These are phyloP conservation scores for Clusia tigrina DNA, from an alignment of 2,888 invertebrate genomes.

Conservation along the genomic window DNA sequence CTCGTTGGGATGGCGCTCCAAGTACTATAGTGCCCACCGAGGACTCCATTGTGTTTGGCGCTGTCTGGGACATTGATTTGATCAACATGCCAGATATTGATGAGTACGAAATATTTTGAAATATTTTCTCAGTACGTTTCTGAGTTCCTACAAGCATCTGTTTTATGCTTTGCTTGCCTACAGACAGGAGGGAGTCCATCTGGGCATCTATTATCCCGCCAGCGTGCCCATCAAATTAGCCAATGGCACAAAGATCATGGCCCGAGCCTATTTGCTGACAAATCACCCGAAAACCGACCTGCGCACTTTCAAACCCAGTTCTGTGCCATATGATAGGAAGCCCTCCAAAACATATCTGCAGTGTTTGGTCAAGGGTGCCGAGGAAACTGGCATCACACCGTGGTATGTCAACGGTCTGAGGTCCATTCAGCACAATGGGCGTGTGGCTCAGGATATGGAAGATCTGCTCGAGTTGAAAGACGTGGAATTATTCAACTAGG, in stretches of 20 bases:
- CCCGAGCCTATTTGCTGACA: conserved; percentile 77
- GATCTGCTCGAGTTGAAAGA: conserved; percentile 57
- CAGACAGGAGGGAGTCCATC: conserved; percentile 54
- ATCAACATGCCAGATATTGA: conserved; percentile 73
- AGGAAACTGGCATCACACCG: conserved; percentile 69
- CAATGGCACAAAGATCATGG: conserved; percentile 66
- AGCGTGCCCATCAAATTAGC: conserved; percentile 69
- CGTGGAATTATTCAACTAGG: conserved; percentile 33
- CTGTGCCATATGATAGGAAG: conserved; percentile 69
- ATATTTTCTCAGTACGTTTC: too few species aligned
- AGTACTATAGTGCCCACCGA: conserved; percentile 76
- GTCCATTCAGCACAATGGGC: conserved; percentile 78
- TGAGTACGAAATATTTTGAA: conserved; percentile 67
- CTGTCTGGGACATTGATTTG: conserved; percentile 77
- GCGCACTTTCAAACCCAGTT: conserved; percentile 53
- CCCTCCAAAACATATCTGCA: conserved; percentile 81
- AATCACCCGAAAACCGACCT: conserved; percentile 66
- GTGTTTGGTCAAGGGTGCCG: conserved; percentile 59
- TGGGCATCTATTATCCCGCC: conserved; percentile 72
- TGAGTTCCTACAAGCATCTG: background rate
- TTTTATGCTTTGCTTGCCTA: background rate
- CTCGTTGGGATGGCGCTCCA: conserved; percentile 81
- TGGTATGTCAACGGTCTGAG: conserved; percentile 76
- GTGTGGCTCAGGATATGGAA: conserved; percentile 66
- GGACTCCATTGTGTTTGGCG: conserved; percentile 70